A percentile compares a stretch with the other conserved stretches of the same genome.
phyloP scores from a whole-genome alignment of 2,113 vertebrate species.

The Malaclemys terrapin region DNA sequence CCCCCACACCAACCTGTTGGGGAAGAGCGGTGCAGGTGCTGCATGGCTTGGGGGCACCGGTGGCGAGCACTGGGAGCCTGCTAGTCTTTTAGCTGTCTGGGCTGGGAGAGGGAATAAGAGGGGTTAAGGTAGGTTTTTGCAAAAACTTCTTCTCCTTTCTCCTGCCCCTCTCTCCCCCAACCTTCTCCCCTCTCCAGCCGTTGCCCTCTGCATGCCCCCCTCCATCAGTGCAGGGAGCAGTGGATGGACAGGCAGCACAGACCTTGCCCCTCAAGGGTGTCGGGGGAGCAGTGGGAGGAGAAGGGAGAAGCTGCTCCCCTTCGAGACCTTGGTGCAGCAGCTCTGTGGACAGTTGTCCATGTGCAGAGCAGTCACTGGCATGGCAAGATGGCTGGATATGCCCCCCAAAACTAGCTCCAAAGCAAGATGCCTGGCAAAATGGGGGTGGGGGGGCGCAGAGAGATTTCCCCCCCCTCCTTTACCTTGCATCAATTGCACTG shows the following conservation, averaged over 20 bases:
- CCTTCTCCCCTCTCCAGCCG: neutral
- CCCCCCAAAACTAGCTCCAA: neutral
- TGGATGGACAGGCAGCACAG: neutral
- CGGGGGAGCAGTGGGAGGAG: neutral
- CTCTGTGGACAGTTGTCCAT: neutral
- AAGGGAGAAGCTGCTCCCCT: too few species aligned
- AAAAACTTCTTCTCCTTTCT: neutral
- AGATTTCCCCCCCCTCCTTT: neutral
- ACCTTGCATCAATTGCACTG: neutral
- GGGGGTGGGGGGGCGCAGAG: neutral
- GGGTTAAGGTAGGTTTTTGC: neutral
- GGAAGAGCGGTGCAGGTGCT: neutral
- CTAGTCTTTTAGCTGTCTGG: neutral
- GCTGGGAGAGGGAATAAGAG: neutral
- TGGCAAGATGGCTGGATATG: neutral
- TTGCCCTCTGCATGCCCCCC: neutral
- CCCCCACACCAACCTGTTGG: neutral
- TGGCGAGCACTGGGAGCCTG: neutral
- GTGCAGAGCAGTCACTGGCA: neutral
- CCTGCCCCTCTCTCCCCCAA: neutral
- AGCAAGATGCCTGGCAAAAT: neutral
- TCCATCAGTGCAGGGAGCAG: neutral
- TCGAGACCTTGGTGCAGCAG: neutral
- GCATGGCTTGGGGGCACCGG: too few species aligned
- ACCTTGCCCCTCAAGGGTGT: neutral